These are phyloP conservation scores for Drosophila falleni DNA, from an alignment of 2,888 invertebrate species.

Conservation along the genomic window DNA sequence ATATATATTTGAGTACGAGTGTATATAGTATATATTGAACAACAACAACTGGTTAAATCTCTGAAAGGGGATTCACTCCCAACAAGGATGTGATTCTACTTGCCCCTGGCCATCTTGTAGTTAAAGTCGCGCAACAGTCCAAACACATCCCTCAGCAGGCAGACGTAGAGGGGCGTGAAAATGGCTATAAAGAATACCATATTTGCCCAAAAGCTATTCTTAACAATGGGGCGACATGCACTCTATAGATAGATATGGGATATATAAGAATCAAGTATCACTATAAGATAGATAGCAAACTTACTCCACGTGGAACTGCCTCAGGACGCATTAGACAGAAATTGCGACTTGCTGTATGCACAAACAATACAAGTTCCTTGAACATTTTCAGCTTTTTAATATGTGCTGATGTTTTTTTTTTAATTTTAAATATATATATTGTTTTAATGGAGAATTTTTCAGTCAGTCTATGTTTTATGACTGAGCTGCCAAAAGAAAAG, in stretches of 20 bases:
- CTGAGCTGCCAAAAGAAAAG: constrained; percentile 43
- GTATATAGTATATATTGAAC: background rate
- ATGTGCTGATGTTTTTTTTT: background rate
- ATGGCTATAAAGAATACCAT: constrained; percentile 74
- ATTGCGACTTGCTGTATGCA: constrained; percentile 52
- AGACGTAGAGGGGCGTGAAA: constrained; percentile 74
- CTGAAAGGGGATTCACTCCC: background rate
- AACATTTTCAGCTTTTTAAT: constrained; percentile 50
- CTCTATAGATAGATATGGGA: background rate
- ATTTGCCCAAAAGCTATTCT: constrained; percentile 57
- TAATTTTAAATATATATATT: background rate
- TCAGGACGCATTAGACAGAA: constrained; percentile 50
- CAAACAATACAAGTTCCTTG: constrained; percentile 57
- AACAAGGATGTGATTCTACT: constrained; percentile 10
- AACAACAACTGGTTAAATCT: background rate
- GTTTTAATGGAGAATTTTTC: constrained; percentile 23
- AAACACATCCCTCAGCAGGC: constrained; percentile 67
- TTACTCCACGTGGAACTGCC: constrained; percentile 47
- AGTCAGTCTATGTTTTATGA: constrained; percentile 1
- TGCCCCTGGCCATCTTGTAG: constrained; percentile 42
- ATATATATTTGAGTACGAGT: background rate
- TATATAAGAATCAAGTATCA: too few relatives aligned
- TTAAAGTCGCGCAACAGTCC: constrained; percentile 52
- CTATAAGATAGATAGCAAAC: background rate
- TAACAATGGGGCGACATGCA: constrained; percentile 43